Evolutionary conservation across 2,888 invertebrate species (phyloP).

Genomic region (Luperina nickerlii): DNA sequence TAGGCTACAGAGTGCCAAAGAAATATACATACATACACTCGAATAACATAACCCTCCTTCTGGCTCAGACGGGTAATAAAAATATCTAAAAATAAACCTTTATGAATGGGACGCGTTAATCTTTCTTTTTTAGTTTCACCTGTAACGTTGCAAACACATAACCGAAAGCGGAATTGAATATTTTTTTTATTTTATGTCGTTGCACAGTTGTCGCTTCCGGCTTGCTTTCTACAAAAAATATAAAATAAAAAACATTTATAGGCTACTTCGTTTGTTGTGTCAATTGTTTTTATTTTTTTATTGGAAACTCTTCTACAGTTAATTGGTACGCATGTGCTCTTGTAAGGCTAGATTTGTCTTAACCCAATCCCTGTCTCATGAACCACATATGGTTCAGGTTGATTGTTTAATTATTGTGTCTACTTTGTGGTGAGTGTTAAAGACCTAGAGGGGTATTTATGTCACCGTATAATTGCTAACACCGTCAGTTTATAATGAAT

Average conservation of each 20-base stretch:
- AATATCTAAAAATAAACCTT: neutral
- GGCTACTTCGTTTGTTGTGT: slow-evolving; percentile 9
- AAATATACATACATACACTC: too few species aligned
- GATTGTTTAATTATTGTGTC: too few species aligned
- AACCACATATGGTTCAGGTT: too few species aligned
- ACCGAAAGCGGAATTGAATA: slow-evolving; percentile 40
- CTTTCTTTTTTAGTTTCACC: slow-evolving; percentile 33
- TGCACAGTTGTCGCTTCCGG: slow-evolving; percentile 34
- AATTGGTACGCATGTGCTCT: neutral
- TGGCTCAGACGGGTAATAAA: neutral
- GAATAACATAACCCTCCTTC: too few species aligned
- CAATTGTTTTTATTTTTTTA: slow-evolving; percentile 12
- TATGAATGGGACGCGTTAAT: neutral
- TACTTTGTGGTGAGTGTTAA: too few species aligned
- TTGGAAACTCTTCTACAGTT: neutral
- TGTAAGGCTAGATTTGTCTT: neutral
- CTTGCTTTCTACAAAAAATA: slow-evolving; percentile 23
- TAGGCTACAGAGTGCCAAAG: too few species aligned
- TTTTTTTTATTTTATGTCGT: slow-evolving; percentile 25
- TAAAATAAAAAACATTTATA: slow-evolving; percentile 21
- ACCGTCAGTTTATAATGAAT: neutral
- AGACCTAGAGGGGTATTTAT: neutral
- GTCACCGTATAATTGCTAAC: neutral
- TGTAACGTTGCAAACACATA: slow-evolving; percentile 33
- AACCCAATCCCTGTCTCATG: too few species aligned